Conservation (phyloP, 2,113 vertebrate species). For the Thinocorus orbignyianus region DNA sequence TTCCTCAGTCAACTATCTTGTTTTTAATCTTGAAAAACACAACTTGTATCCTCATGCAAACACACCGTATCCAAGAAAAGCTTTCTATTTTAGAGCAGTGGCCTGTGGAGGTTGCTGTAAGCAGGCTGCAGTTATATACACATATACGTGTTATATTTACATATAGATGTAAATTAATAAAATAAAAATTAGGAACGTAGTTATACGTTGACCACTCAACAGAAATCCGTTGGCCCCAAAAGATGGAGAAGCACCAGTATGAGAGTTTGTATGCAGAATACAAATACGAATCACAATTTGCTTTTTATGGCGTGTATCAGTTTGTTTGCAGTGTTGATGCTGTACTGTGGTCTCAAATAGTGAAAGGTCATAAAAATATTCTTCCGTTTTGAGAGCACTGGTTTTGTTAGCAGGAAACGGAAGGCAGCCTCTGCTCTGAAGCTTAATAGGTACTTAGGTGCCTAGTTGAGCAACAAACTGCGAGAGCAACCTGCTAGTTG, state of each 20-base stretch:
- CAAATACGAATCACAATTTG: background rate
- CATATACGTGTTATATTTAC: too few relatives aligned
- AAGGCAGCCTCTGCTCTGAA: background rate
- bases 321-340: background rate
- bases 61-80: background rate
- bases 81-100: background rate
- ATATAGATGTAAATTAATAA: background rate
- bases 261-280: background rate
- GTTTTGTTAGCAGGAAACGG: background rate
- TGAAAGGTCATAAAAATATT: background rate
- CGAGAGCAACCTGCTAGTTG: background rate
- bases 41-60: fast-evolving
- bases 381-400: background rate
- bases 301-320: fast-evolving
- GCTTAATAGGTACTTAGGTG: background rate
- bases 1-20: background rate
- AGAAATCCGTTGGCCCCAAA: background rate
- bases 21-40: background rate
- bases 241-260: background rate
- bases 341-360: background rate
- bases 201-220: background rate
- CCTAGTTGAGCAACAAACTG: background rate
- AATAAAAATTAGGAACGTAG: background rate
- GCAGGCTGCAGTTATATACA: background rate
- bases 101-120: background rate